Conservation (phyloP, 2,888 invertebrate species). For the Caenorhabditis sulstoni region DNA sequence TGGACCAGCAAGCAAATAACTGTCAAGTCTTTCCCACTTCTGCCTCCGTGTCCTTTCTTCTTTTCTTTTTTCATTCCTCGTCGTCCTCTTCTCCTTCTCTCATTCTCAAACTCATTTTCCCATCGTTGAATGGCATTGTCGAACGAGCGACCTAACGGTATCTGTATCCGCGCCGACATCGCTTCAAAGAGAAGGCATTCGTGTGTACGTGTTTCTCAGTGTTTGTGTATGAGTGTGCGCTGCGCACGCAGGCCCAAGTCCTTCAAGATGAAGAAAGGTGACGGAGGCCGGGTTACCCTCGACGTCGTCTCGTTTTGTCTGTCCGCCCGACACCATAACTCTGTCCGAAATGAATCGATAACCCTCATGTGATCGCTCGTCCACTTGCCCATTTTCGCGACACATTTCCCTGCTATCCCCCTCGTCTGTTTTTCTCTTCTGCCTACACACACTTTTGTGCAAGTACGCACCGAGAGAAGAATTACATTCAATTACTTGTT, state of each 20-base stretch:
- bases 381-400: neutral
- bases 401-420: too few species aligned
- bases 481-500: conserved; percentile 11
- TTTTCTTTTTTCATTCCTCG: conserved; percentile 1
- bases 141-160: conserved; percentile 1
- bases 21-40: neutral
- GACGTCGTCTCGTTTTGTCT: conserved; percentile 18
- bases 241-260: conserved; percentile 40
- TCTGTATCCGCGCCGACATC: conserved; percentile 19
- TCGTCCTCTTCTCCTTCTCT: neutral
- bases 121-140: too few species aligned
- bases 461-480: neutral
- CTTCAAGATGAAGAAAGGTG: conserved; percentile 54
- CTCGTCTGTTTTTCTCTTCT: neutral
- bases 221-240: conserved; percentile 27
- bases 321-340: conserved; percentile 45
- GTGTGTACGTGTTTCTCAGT: conserved; percentile 15
- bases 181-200: conserved; percentile 17
- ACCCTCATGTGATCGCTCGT: conserved; percentile 35
- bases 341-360: conserved; percentile 41
- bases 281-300: conserved; percentile 46
- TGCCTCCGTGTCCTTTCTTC: neutral
- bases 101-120: neutral
- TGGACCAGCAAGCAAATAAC: conserved; percentile 12
- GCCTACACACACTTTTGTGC: too few species aligned